phyloP scores from a whole-genome alignment of 2,888 invertebrate genomes.

The Philopedon plagiatum region DNA sequence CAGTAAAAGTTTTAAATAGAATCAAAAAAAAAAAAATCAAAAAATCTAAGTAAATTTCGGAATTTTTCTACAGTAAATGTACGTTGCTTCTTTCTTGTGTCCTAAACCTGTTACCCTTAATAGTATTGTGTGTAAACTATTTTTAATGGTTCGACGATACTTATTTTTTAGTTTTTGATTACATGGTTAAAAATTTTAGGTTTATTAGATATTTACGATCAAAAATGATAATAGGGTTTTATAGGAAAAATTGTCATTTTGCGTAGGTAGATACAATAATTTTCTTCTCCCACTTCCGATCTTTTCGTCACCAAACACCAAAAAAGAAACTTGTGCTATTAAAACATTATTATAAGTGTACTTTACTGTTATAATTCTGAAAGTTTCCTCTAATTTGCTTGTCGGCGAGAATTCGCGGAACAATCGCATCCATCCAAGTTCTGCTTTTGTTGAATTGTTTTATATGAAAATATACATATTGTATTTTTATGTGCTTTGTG shows the following conservation, averaged over 20 bases:
- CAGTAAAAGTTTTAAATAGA: neutral
- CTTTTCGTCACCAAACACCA: conserved; percentile 46
- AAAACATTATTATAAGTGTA: conserved; percentile 43
- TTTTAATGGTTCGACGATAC: no score
- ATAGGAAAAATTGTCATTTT: conserved; percentile 18
- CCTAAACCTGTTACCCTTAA: no score
- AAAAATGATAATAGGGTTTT: neutral
- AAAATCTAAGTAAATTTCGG: no score
- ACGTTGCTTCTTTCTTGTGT: no score
- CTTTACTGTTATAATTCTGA: conserved; percentile 54
- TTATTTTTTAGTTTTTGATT: no score
- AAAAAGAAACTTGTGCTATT: conserved; percentile 44
- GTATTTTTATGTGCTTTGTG: conserved; percentile 69
- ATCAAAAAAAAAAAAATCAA: no score
- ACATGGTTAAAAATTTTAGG: no score
- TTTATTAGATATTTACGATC: neutral
- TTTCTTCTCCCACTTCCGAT: conserved; percentile 41
- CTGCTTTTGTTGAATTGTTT: conserved; percentile 66
- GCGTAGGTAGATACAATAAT: conserved; percentile 9
- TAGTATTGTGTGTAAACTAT: no score
- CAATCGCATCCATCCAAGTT: conserved; percentile 62
- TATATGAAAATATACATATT: conserved; percentile 66
- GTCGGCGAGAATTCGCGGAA: conserved; percentile 68
- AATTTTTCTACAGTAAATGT: no score
- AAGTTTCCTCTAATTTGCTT: conserved; percentile 59